These are phyloP conservation scores for Bos javanicus DNA, from an alignment of 2,113 vertebrate genomes.

Conservation along the genomic window DNA sequence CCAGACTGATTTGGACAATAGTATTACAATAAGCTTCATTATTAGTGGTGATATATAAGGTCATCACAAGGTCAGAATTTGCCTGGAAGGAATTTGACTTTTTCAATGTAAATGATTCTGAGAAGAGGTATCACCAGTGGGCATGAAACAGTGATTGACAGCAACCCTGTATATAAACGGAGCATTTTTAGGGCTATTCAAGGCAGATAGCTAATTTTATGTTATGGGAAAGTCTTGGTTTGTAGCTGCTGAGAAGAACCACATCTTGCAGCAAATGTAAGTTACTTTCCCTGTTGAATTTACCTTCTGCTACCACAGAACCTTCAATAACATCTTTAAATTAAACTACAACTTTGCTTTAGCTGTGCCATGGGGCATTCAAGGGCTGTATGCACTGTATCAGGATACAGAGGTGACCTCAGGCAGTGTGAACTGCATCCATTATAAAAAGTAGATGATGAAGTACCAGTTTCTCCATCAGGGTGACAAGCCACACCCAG, in stretches of 20 bases:
- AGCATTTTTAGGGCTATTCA: background rate
- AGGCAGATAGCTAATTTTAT: background rate
- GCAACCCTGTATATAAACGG: background rate
- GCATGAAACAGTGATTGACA: background rate
- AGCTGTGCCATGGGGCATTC: background rate
- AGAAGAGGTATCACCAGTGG: background rate
- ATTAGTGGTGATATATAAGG: background rate
- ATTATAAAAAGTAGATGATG: background rate
- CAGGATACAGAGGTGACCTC: background rate
- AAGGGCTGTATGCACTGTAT: background rate
- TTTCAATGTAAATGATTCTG: background rate
- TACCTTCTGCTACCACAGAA: background rate
- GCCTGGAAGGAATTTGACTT: background rate
- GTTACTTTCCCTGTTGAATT: background rate
- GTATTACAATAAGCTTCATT: background rate
- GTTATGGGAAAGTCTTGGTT: background rate
- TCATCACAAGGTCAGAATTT: background rate
- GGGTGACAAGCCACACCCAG: background rate
- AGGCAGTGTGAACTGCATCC: too few species aligned
- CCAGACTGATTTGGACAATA: background rate
- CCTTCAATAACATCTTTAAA: background rate
- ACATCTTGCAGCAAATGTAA: background rate
- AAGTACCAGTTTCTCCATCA: background rate
- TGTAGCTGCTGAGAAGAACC: background rate
- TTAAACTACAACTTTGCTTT: background rate